Evolutionary conservation across 1,140 invertebrate genomes (phyloP), one percentile per base, ranked within the genome.

Genomic region (Penaeus vannamei): DNA sequence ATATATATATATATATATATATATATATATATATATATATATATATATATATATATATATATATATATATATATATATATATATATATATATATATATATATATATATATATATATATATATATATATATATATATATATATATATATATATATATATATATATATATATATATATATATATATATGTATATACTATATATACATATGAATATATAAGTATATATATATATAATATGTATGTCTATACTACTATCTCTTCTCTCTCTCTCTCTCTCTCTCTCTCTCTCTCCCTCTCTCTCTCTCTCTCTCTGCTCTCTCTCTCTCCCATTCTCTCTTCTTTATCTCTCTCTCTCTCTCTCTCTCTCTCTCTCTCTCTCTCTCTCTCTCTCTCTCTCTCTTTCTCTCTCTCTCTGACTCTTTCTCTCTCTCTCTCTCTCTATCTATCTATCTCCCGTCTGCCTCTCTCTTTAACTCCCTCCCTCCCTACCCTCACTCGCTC

Each of bases 401-500:
- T 22, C 29, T 29, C 46, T 20, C 20, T 60, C 0, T 4, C 32
- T 80, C 79, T 42, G 19, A 4, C 79, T 80, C 79, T 42, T 42
- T 42, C 79, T 42, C 79, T 80, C 79, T 80, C 79, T 42, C 79
- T 42, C 79, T 80, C 79, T 42, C 32, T 42, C 32, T 80, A n/a
- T 42, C 32, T 42, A 1, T 46, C 42, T 23, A 12, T 46, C 42
- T 46, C 42, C 46, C 23, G 19, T 23, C 46, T 23, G 14, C 42
- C 23, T 46, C 46, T 23, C 46, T 46, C 46, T 46, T 23, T 23
- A 17, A 12, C 46, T 46, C 46, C 42, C 29, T 53, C 42, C 36
- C 19, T 79, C 32, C 32, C 23, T 19, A 3, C 22, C 3, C 32
- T 22, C 32, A 3, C 19, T 19, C 20, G 2, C 79, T 80, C 79